Evolutionary conservation across 2,113 vertebrate species (phyloP), one percentile per base, ranked within the genome.

Genomic region (Epinephelus moara): DNA sequence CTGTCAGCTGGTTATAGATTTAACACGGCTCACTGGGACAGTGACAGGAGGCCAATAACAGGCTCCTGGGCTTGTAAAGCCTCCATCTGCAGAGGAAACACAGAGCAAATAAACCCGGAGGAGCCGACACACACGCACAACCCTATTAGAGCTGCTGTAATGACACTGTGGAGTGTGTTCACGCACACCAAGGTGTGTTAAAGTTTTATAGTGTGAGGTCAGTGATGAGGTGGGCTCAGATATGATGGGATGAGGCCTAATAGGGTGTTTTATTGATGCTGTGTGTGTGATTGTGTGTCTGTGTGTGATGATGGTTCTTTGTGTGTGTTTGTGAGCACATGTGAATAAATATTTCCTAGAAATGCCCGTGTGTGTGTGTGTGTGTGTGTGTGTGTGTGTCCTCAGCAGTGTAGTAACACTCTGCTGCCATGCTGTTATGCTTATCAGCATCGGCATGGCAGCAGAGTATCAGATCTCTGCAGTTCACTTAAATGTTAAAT

Each of bases 191-290:
- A 86, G 90, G 92, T 89, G 93, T 89, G 92, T 93, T 91, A 93
- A 93, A 91, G 82, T 92, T 94, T 92, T 94, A 94, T 79, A 83
- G 88, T 27, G 78, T 77, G 78, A 87, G 91, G 90, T 92, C 90
- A 91, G 88, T 91, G 93, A 94, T 93, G 91, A 94, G 93, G 85
- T 91, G 85, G 90, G 64, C 89, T 79, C 86, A 77, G 90, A 90
- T 91, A 91, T 92, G 91, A 93, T 92, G 93, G 92, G 92, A 91
- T 85, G 92, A 91, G 79, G 78, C 67, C 91, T 92, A 93, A 93
- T 91, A 88, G 87, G 73, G 30, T 85, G 75, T 87, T 93, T 93
- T 92, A 93, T 91, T 85, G 89, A 80, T 72, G 68, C 71, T 82
- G 67, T 69, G 68, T 74, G 71, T 80, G 82, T 87, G 78, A 79